Conservation (phyloP, 2,113 vertebrate species). For the Tinamus guttatus region DNA sequence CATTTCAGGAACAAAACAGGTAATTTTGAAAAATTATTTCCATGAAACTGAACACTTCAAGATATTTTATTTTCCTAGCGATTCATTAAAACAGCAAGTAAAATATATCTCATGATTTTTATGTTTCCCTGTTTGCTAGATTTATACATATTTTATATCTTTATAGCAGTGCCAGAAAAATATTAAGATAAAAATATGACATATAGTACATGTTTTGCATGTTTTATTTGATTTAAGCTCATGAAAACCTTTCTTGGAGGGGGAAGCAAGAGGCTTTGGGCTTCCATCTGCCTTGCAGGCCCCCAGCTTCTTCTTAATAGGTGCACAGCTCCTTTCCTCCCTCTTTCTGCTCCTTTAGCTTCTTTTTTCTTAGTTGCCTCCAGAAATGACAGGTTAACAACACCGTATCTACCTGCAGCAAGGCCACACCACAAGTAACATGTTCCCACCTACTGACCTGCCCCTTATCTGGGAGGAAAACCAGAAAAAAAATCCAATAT, state of each 20-base stretch:
- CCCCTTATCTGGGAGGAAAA: neutral
- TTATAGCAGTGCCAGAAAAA: neutral
- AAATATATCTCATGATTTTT: neutral
- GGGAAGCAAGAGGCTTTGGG: neutral
- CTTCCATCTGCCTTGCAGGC: too few relatives aligned
- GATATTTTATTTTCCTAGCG: neutral
- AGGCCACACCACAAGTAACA: neutral
- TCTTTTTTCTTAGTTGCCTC: neutral
- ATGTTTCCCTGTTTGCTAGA: neutral
- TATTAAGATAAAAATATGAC: neutral
- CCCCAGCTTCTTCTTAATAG: neutral
- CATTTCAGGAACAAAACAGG: neutral
- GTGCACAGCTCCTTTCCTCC: neutral
- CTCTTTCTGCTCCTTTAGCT: neutral
- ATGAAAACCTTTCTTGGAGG: accelerated
- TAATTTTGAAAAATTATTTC: neutral
- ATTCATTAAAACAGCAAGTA: neutral
- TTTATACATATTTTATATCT: too few relatives aligned
- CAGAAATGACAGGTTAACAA: neutral
- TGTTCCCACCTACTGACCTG: neutral
- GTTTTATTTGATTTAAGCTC: neutral
- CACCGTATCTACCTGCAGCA: neutral
- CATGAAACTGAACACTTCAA: neutral
- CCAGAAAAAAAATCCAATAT: neutral
- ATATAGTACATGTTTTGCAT: neutral